Evolutionary conservation across 1,140 invertebrate species (phyloP).

Genomic region (Panulirus ornatus): DNA sequence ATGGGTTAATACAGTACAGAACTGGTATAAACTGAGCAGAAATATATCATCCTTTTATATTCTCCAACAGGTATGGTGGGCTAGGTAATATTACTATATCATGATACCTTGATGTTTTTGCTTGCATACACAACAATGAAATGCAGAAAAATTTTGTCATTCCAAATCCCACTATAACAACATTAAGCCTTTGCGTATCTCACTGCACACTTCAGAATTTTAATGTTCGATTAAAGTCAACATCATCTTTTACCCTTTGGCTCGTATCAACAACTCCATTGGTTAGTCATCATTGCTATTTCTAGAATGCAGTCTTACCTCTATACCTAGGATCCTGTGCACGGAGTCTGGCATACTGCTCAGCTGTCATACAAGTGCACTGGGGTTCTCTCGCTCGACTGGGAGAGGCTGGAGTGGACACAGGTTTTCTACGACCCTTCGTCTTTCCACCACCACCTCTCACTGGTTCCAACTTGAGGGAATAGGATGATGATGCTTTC

Average conservation of each 20-base stretch:
- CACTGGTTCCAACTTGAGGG: slow-evolving; percentile 89
- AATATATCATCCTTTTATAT: too few species aligned
- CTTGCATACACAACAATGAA: background rate
- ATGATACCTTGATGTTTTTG: background rate
- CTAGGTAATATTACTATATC: too few species aligned
- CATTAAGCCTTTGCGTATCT: slow-evolving; percentile 30
- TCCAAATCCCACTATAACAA: background rate
- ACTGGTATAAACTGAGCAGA: background rate
- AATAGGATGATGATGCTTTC: slow-evolving; percentile 97
- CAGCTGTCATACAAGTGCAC: slow-evolving; percentile 96
- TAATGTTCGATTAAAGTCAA: slow-evolving; percentile 5
- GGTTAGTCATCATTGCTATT: background rate
- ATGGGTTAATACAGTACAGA: background rate
- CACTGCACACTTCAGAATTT: slow-evolving; percentile 49
- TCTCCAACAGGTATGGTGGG: too few species aligned
- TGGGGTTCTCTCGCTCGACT: slow-evolving; percentile 92
- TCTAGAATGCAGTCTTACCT: slow-evolving; percentile 78
- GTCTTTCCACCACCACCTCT: slow-evolving; percentile 61
- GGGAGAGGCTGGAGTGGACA: slow-evolving; percentile 95
- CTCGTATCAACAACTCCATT: background rate
- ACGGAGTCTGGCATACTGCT: slow-evolving; percentile 91
- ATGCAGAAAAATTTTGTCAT: background rate
- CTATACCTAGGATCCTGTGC: slow-evolving; percentile 90
- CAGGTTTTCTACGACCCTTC: slow-evolving; percentile 87
- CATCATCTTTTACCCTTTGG: background rate